These are phyloP conservation scores for Drosophila mimica DNA, from an alignment of 2,888 invertebrate species.

Conservation along the genomic window DNA sequence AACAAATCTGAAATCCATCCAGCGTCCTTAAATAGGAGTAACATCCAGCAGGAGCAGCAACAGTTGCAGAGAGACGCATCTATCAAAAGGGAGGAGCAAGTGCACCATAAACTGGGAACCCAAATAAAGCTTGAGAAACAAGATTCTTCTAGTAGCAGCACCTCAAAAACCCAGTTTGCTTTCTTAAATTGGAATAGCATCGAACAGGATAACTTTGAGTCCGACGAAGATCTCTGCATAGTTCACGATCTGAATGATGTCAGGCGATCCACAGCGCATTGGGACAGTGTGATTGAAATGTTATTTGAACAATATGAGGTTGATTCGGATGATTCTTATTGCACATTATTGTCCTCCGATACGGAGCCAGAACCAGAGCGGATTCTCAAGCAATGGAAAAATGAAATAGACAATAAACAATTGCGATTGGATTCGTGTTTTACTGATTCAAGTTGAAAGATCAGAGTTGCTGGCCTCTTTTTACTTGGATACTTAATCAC, in stretches of 20 bases:
- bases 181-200: neutral
- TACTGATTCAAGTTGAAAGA: constrained; percentile 21
- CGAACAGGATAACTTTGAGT: neutral
- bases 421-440: neutral
- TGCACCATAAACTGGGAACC: too few relatives aligned
- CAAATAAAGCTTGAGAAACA: too few relatives aligned
- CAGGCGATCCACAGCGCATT: constrained; percentile 12
- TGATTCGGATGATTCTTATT: neutral
- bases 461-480: constrained; percentile 12
- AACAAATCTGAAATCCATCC: neutral
- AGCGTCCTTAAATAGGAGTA: neutral
- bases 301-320: neutral
- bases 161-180: too few relatives aligned
- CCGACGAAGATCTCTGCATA: constrained; percentile 6
- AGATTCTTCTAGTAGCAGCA: too few relatives aligned
- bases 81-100: too few relatives aligned
- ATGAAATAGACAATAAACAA: neutral
- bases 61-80: too few relatives aligned
- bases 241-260: constrained; percentile 17
- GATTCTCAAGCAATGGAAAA: neutral
- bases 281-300: constrained; percentile 20
- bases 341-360: neutral
- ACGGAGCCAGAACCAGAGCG: neutral
- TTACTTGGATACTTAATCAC: constrained; percentile 54
- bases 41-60: neutral